These are phyloP conservation scores for Vidua chalybeata DNA, from an alignment of 2,113 vertebrate species.

Conservation along the genomic window DNA sequence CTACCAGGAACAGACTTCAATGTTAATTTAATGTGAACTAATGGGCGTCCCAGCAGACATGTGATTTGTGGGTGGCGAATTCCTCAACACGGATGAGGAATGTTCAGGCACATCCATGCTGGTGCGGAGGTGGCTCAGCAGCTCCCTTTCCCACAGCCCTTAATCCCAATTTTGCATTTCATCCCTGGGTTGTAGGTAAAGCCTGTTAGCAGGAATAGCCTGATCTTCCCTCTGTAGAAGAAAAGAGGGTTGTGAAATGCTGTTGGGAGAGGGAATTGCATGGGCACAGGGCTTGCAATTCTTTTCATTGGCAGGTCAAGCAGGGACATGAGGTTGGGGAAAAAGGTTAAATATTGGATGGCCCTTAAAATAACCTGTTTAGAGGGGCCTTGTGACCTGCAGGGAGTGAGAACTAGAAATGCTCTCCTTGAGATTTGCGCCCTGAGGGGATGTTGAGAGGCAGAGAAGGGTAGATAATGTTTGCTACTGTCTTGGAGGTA, in stretches of 20 bases:
- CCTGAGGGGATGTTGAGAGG: not conserved
- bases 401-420: not conserved
- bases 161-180: not conserved
- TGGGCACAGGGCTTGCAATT: not conserved
- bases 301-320: not conserved
- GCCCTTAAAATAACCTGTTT: not conserved
- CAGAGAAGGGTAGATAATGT: not conserved
- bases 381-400: not conserved
- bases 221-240: not conserved
- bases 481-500: not conserved
- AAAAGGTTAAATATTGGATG: not conserved
- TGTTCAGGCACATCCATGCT: not conserved
- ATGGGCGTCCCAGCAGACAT: constrained; percentile 43
- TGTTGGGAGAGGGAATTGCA: not conserved
- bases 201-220: not conserved
- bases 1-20: constrained; percentile 9
- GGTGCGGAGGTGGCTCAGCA: not conserved
- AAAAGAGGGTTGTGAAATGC: not conserved
- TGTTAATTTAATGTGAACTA: constrained; percentile 56
- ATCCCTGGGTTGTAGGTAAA: not conserved
- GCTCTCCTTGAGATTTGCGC: not conserved
- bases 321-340: not conserved
- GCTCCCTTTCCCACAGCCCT: not conserved
- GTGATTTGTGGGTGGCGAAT: constrained; percentile 72
- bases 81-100: constrained; percentile 62